Evolutionary conservation across 1,140 invertebrate genomes (phyloP).

Genomic region (Tribolium madens): DNA sequence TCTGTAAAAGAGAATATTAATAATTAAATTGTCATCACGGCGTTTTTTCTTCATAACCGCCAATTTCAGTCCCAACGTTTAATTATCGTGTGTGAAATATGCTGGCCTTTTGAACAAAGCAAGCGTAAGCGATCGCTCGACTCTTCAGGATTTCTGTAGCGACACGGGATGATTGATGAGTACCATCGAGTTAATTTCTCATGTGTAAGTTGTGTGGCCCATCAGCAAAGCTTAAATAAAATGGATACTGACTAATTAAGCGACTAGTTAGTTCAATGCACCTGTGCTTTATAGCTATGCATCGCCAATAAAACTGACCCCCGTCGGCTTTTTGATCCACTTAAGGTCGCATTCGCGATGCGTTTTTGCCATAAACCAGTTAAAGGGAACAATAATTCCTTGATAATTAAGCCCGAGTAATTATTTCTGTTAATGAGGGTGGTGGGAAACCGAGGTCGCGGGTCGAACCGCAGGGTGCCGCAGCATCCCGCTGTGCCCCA

Average conservation of each 20-base stretch:
- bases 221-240: conserved; percentile 42
- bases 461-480: conserved; percentile 52
- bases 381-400: conserved; percentile 58
- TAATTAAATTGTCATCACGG: conserved; percentile 29
- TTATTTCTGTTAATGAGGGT: conserved; percentile 64
- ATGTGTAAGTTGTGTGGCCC: conserved; percentile 50
- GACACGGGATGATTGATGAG: conserved; percentile 52
- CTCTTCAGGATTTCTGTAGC: conserved; percentile 40
- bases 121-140: conserved; percentile 19
- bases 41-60: background rate
- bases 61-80: background rate
- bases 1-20: conserved; percentile 70
- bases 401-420: conserved; percentile 58
- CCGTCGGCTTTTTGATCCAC: conserved; percentile 20
- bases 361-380: conserved; percentile 51
- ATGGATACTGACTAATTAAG: conserved; percentile 48
- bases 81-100: conserved; percentile 36
- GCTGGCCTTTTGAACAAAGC: conserved; percentile 31
- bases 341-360: conserved; percentile 31
- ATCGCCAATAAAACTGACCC: conserved; percentile 41
- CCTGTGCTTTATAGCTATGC: conserved; percentile 41
- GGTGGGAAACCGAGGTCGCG: conserved; percentile 58
- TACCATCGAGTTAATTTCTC: conserved; percentile 48
- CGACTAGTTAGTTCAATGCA: conserved; percentile 43
- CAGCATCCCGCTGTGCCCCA: conserved; percentile 57